Conservation (phyloP, 2,113 vertebrate species). For the Oncorhynchus clarkii region DNA sequence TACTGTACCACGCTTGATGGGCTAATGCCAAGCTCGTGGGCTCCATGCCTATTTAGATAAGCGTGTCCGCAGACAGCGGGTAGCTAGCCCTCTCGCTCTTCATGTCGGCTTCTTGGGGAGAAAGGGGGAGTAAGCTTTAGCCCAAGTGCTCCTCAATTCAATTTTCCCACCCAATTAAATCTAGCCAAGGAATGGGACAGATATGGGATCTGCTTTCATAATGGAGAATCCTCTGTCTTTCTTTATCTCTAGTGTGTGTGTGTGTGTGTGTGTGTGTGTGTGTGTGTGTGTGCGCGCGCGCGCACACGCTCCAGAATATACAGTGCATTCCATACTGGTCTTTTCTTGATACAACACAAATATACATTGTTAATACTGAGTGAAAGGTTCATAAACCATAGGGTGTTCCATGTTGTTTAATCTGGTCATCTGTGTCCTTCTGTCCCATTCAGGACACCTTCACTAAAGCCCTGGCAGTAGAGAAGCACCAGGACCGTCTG, state of each 20-base stretch:
- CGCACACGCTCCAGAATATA: not conserved
- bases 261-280: too few species aligned
- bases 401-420: too few species aligned
- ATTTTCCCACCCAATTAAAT: slow-evolving; percentile 56
- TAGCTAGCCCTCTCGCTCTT: slow-evolving; percentile 29
- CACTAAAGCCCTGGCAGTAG: slow-evolving; percentile 72
- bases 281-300: not conserved
- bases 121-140: slow-evolving; percentile 12
- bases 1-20: too few species aligned
- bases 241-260: not conserved
- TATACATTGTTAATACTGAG: too few species aligned
- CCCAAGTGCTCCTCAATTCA: slow-evolving; percentile 50
- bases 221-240: slow-evolving; percentile 14
- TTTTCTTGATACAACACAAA: not conserved
- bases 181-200: slow-evolving; percentile 31
- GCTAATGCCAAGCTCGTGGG: too few species aligned
- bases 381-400: too few species aligned
- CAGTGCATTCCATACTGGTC: not conserved
- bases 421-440: not conserved
- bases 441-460: slow-evolving; percentile 73
- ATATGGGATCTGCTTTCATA: slow-evolving; percentile 53
- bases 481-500: slow-evolving; percentile 75
- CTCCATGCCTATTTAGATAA: too few species aligned
- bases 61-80: not conserved
- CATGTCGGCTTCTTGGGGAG: slow-evolving; percentile 34